phyloP scores from a whole-genome alignment of 1,140 invertebrate species.

The Drosophila setifemur region DNA sequence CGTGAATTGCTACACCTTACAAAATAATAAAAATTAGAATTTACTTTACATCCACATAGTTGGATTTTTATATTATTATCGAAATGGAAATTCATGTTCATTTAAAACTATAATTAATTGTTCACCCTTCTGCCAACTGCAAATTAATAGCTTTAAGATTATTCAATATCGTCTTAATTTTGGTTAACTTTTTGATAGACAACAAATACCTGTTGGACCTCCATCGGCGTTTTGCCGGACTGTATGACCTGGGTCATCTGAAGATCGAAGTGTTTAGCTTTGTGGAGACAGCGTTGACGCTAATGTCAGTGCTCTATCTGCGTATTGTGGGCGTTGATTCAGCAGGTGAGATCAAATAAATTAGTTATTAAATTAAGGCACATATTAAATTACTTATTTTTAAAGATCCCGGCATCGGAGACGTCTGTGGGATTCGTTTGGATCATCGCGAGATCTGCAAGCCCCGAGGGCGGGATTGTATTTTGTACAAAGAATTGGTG shows the following conservation, averaged over 20 bases:
- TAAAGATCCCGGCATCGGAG: constrained; percentile 87
- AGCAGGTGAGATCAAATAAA: constrained; percentile 83
- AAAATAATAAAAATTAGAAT: no score
- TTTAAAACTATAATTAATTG: no score
- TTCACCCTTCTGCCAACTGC: no score
- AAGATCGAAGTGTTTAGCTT: constrained; percentile 86
- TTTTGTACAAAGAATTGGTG: constrained; percentile 86
- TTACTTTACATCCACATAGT: no score
- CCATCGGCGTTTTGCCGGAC: constrained; percentile 84
- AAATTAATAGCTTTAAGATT: no score
- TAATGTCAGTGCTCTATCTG: constrained; percentile 87
- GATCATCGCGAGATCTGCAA: constrained; percentile 90
- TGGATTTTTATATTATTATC: no score
- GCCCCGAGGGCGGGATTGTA: constrained; percentile 86
- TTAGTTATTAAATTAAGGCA: no score
- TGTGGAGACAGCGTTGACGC: constrained; percentile 87
- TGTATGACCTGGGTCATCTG: constrained; percentile 82
- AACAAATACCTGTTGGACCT: constrained; percentile 85
- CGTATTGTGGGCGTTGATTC: constrained; percentile 87
- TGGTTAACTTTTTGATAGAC: constrained; percentile 83
- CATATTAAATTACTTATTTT: background rate
- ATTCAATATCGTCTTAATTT: no score
- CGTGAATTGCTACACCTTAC: no score
- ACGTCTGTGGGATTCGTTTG: constrained; percentile 86
- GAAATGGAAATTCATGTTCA: no score